phyloP scores from a whole-genome alignment of 1,140 invertebrate genomes.

The Drosophila sp. region DNA sequence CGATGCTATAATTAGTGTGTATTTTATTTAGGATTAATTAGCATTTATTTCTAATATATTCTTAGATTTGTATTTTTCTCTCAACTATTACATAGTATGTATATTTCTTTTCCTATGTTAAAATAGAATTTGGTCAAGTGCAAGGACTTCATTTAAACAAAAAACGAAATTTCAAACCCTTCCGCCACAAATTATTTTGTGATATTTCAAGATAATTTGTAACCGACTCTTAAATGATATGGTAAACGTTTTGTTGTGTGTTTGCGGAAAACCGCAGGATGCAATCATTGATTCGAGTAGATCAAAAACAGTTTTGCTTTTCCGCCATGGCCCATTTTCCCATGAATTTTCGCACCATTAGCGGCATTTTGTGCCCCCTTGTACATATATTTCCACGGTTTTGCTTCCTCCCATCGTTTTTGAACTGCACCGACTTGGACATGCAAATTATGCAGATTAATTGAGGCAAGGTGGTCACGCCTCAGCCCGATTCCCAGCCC shows the following conservation, averaged over 20 bases:
- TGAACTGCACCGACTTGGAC: constrained; percentile 38
- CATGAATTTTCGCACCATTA: constrained; percentile 47
- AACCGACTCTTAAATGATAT: not conserved
- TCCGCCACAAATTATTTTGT: too few species aligned
- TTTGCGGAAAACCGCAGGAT: constrained; percentile 62
- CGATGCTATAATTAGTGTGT: too few species aligned
- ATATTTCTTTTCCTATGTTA: too few species aligned
- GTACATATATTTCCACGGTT: not conserved
- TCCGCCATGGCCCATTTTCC: constrained; percentile 39
- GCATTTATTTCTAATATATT: too few species aligned
- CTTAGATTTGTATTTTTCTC: too few species aligned
- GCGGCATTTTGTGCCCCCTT: constrained; percentile 13
- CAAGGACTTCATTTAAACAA: too few species aligned
- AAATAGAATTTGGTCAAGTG: too few species aligned
- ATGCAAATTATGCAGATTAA: constrained; percentile 73
- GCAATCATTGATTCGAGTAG: not conserved
- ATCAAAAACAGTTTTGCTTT: constrained; percentile 39
- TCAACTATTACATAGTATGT: too few species aligned
- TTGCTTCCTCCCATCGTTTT: constrained; percentile 11
- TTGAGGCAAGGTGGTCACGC: constrained; percentile 60
- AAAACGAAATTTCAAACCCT: too few species aligned
- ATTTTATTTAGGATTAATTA: too few species aligned
- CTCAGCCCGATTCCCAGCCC: constrained; percentile 11
- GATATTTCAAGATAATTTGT: not conserved
- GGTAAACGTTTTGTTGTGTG: too few species aligned